Evolutionary conservation across 1,140 invertebrate genomes (phyloP).

Genomic region (Papilio polytes): DNA sequence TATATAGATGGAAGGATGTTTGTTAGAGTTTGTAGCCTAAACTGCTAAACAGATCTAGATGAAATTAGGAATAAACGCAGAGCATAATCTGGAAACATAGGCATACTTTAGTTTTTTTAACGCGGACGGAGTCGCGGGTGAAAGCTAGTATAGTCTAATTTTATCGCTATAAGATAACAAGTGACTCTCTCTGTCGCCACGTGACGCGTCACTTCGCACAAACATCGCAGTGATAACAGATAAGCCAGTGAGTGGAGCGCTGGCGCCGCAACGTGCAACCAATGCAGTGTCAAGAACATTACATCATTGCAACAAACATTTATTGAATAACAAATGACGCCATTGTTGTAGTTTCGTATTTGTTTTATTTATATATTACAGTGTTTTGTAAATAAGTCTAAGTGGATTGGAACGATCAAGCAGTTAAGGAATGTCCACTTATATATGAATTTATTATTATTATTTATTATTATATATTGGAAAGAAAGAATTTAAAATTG

Average conservation of each 20-base stretch:
- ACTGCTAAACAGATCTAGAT: too few relatives aligned
- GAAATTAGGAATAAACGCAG: too few relatives aligned
- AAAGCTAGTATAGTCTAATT: too few relatives aligned
- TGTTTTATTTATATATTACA: not conserved
- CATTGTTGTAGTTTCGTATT: not conserved
- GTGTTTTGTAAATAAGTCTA: not conserved
- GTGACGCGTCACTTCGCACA: not conserved
- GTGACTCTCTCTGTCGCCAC: not conserved
- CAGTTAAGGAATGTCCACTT: too few relatives aligned
- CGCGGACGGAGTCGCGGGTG: too few relatives aligned
- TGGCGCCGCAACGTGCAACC: not conserved
- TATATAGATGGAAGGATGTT: too few relatives aligned
- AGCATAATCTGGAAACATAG: too few relatives aligned
- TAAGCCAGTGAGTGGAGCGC: not conserved
- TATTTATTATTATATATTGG: too few relatives aligned
- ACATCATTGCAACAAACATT: not conserved
- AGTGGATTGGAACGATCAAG: not conserved
- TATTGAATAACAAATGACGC: not conserved
- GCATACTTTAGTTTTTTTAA: too few relatives aligned
- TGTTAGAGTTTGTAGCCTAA: too few relatives aligned
- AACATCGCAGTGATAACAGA: not conserved
- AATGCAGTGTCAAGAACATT: constrained; percentile 14
- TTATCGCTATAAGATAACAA: not conserved
- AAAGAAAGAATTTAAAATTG: too few relatives aligned
- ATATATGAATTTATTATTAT: too few relatives aligned